phyloP scores from a whole-genome alignment of 2,797 vertebrate genomes.

The Cossypha niveicapilla region DNA sequence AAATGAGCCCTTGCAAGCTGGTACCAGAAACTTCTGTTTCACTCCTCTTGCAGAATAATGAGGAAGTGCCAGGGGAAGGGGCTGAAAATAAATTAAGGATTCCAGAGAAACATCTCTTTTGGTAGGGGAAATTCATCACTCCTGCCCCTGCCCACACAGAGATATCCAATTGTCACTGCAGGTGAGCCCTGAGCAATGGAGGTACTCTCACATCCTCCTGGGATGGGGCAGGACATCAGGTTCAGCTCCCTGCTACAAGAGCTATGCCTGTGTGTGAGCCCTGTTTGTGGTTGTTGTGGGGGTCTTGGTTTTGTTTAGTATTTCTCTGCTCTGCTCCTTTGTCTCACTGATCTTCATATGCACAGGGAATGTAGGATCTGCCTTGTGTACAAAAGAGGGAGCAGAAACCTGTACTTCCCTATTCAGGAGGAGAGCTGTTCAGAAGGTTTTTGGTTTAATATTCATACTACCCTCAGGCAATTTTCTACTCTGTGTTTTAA shows the following conservation, averaged over 20 bases:
- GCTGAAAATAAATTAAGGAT: neutral
- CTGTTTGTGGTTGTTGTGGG: neutral
- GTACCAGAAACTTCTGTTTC: neutral
- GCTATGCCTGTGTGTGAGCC: neutral
- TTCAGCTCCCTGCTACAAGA: neutral
- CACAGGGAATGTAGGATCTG: neutral
- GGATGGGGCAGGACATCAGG: neutral
- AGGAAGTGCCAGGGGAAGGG: neutral
- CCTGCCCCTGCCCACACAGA: fast-evolving
- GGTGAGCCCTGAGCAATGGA: neutral
- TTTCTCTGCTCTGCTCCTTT: neutral
- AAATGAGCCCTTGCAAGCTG: neutral
- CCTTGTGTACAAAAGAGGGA: fast-evolving
- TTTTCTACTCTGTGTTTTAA: neutral
- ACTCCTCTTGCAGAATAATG: neutral
- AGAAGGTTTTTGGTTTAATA: neutral
- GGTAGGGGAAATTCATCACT: neutral
- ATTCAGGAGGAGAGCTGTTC: neutral
- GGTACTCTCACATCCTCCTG: neutral
- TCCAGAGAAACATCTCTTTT: neutral
- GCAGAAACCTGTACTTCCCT: neutral
- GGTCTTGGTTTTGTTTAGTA: neutral
- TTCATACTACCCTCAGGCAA: neutral
- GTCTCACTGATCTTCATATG: neutral
- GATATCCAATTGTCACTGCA: fast-evolving